These are phyloP conservation scores for Clepsis dumicolana DNA, from an alignment of 2,888 invertebrate species.

Conservation along the genomic window DNA sequence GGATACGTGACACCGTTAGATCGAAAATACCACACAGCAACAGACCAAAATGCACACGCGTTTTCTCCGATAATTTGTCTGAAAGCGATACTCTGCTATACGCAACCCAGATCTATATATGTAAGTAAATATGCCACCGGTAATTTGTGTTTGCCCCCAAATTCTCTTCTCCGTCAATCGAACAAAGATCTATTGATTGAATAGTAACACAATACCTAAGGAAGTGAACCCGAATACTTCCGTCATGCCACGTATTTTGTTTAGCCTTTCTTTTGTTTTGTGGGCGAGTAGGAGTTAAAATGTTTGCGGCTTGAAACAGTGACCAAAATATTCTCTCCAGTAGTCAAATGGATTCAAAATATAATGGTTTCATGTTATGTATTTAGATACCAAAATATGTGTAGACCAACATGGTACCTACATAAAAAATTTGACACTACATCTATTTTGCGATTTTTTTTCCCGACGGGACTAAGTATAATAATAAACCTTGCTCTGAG, in stretches of 20 bases:
- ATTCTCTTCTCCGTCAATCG: slow-evolving; percentile 60
- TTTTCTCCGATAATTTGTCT: slow-evolving; percentile 63
- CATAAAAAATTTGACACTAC: too few species aligned
- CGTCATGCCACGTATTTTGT: slow-evolving; percentile 40
- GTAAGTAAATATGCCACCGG: slow-evolving; percentile 67
- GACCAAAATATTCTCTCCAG: background rate
- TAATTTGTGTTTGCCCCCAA: slow-evolving; percentile 67
- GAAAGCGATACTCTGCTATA: slow-evolving; percentile 68
- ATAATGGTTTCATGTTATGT: background rate
- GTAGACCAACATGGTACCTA: too few species aligned
- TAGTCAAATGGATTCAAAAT: background rate
- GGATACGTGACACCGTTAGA: slow-evolving; percentile 11
- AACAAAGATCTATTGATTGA: slow-evolving; percentile 72
- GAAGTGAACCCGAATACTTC: slow-evolving; percentile 58
- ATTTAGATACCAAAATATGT: background rate
- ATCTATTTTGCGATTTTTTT: background rate
- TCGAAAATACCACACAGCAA: slow-evolving; percentile 32
- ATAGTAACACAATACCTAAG: slow-evolving; percentile 70
- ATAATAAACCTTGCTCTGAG: background rate
- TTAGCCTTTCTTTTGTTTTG: slow-evolving; percentile 28
- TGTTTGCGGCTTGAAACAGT: background rate
- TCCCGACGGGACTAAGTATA: background rate
- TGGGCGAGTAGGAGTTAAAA: slow-evolving; percentile 3
- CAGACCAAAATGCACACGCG: slow-evolving; percentile 43
- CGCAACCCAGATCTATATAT: slow-evolving; percentile 59